Evolutionary conservation across 1,140 invertebrate genomes (phyloP).

Genomic region (Brachionus rubens): DNA sequence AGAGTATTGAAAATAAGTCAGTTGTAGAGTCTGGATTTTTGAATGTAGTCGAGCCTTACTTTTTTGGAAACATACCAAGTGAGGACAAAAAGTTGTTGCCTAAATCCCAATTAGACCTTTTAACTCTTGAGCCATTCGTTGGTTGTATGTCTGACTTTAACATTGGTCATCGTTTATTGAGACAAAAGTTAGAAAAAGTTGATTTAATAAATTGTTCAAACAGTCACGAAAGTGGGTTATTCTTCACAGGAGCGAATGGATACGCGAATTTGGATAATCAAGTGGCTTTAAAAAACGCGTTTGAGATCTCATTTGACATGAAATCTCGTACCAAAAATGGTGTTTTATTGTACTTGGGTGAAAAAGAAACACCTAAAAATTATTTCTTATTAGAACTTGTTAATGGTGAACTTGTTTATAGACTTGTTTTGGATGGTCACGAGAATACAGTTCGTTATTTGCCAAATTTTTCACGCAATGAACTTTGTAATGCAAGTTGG

Average conservation of each 20-base stretch:
- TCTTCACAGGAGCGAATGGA: constrained; percentile 9
- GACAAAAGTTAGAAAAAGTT: constrained; percentile 30
- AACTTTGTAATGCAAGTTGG: constrained; percentile 39
- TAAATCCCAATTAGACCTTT: neutral
- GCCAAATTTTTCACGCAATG: constrained; percentile 20
- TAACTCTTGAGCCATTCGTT: constrained; percentile 27
- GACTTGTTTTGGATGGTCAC: neutral
- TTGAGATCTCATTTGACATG: neutral
- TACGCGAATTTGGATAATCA: neutral
- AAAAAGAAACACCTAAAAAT: neutral
- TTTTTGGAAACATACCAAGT: constrained; percentile 29
- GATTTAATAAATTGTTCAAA: constrained; percentile 45
- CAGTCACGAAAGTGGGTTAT: constrained; percentile 36
- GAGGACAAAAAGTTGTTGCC: neutral
- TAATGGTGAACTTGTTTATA: constrained; percentile 11
- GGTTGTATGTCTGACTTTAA: constrained; percentile 46
- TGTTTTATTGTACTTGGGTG: constrained; percentile 22
- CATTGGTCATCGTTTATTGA: constrained; percentile 16
- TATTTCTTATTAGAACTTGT: constrained; percentile 29
- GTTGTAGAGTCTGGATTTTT: neutral
- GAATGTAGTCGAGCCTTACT: constrained; percentile 40
- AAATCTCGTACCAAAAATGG: constrained; percentile 40
- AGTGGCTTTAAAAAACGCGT: neutral
- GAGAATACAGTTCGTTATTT: constrained; percentile 15
- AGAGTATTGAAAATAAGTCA: neutral